These are phyloP conservation scores for Peucedramus taeniatus DNA, from an alignment of 2,113 vertebrate species.

Conservation along the genomic window DNA sequence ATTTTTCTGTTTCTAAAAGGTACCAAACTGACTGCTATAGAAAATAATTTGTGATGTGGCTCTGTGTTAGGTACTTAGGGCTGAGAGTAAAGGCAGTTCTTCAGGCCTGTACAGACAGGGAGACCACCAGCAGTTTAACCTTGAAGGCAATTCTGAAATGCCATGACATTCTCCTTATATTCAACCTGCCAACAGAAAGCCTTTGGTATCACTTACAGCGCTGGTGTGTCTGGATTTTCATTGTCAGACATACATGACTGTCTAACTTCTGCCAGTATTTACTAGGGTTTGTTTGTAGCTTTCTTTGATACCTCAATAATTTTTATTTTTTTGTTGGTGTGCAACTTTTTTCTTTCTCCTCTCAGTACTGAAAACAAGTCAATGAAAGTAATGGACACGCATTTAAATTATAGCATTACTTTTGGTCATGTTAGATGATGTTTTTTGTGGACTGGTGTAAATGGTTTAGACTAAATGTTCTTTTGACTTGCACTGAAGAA, in stretches of 20 bases:
- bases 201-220: not conserved
- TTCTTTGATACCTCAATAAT: not conserved
- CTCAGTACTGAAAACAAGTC: not conserved
- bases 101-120: not conserved
- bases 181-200: not conserved
- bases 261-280: not conserved
- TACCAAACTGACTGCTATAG: not conserved
- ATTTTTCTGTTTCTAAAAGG: not conserved
- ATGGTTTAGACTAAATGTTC: not conserved
- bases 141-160: not conserved
- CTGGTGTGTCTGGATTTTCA: not conserved
- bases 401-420: not conserved
- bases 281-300: not conserved
- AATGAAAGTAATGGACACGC: accelerated
- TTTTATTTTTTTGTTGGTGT: not conserved
- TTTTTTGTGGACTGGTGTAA: not conserved
- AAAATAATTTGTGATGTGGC: not conserved
- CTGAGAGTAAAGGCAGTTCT: not conserved
- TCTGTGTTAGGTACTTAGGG: not conserved
- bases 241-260: not conserved
- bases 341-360: not conserved
- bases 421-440: not conserved
- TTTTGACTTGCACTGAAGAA: not conserved
- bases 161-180: not conserved
- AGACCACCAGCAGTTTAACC: not conserved